These are phyloP conservation scores for Eristalis tenax DNA, from an alignment of 2,888 invertebrate genomes.

Conservation along the genomic window DNA sequence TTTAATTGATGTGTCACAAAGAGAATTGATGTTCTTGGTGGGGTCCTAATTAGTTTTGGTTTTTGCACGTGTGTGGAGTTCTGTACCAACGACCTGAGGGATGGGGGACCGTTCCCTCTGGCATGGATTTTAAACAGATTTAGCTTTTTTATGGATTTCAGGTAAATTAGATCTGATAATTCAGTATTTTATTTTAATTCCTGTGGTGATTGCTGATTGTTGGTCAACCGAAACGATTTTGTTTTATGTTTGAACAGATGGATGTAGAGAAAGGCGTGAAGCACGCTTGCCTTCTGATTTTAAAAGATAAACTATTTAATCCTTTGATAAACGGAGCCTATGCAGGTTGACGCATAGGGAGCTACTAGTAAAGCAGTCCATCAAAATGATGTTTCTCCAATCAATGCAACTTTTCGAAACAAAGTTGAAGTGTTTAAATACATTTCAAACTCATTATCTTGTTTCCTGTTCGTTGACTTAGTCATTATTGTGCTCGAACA, in stretches of 20 bases:
- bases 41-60: slow-evolving; percentile 51
- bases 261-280: no score
- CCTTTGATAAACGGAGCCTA: no score
- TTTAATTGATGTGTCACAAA: slow-evolving; percentile 62
- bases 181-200: not conserved
- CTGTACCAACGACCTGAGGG: not conserved
- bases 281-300: no score
- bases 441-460: no score
- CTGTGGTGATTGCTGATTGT: not conserved
- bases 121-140: not conserved
- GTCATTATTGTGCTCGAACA: no score
- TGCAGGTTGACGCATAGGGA: no score
- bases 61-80: not conserved
- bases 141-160: not conserved
- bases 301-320: no score
- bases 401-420: no score
- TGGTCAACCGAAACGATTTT: not conserved
- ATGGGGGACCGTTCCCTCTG: not conserved
- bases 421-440: no score
- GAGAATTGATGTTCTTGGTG: slow-evolving; percentile 47
- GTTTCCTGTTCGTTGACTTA: no score
- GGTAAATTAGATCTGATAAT: not conserved
- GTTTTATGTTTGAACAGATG: not conserved
- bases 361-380: no score
- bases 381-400: no score